A percentile compares a stretch with the other conserved stretches of the same genome.
These are phyloP conservation scores for Diplosoma virens DNA, from an alignment of 23 tunicate genomes.

Conservation along the genomic window DNA sequence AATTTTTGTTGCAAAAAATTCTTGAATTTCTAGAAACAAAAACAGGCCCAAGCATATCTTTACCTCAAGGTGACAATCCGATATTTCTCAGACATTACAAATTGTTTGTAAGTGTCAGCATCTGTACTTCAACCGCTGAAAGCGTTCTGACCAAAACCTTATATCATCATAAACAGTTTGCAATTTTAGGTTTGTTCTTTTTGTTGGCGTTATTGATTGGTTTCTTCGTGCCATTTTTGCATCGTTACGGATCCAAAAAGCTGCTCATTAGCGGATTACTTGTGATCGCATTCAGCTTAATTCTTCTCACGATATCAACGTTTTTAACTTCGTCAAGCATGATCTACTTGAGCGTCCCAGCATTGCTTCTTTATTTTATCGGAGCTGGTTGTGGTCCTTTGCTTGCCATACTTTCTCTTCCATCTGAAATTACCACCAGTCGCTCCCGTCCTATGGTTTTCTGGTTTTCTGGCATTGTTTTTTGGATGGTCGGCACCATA, in stretches of 20 bases:
- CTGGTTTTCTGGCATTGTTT: conserved; percentile 20
- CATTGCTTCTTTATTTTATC: conserved; percentile 13
- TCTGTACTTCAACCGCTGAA: no score
- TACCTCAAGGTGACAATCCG: no score
- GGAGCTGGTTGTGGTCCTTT: conserved; percentile 24
- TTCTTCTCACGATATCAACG: conserved; percentile 17
- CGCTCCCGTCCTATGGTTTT: conserved; percentile 25
- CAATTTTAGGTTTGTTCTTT: conserved; percentile 13
- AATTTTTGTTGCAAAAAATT: no score
- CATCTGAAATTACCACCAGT: conserved; percentile 35
- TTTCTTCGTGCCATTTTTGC: neutral
- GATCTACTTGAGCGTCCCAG: neutral
- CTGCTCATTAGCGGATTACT: conserved; percentile 18
- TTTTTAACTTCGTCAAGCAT: neutral
- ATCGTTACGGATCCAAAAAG: conserved; percentile 7
- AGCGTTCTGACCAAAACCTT: neutral
- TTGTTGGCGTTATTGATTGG: neutral
- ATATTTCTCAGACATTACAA: no score
- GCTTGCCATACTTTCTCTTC: neutral
- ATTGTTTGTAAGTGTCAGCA: no score
- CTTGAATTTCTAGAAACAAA: no score
- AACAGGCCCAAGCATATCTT: no score
- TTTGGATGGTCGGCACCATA: conserved; percentile 7
- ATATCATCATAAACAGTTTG: neutral
- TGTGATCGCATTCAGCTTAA: neutral